Evolutionary conservation across 2,888 invertebrate genomes (phyloP).

Genomic region (Cryptus viduatorius): DNA sequence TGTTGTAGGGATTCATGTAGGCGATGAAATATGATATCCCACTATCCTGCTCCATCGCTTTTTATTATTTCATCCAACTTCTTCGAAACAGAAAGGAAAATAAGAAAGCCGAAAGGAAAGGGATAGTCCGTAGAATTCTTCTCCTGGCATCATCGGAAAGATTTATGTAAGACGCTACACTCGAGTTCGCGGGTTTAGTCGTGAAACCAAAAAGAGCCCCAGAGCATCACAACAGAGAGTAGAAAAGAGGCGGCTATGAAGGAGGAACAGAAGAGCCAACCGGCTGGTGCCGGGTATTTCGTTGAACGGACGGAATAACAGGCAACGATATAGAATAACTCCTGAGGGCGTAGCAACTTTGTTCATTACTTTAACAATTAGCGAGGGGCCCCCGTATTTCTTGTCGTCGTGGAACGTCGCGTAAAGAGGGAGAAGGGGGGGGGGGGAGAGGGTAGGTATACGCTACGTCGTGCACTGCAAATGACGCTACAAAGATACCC

Average conservation of each 20-base stretch:
- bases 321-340: conserved; percentile 60
- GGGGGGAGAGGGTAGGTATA: not conserved
- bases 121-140: conserved; percentile 47
- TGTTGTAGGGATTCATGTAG: conserved; percentile 15
- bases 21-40: conserved; percentile 52
- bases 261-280: conserved; percentile 31
- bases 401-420: conserved; percentile 53
- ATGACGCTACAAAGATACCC: conserved; percentile 60
- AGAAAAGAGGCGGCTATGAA: conserved; percentile 9
- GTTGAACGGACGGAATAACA: conserved; percentile 56
- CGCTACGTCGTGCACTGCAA: conserved; percentile 42
- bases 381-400: conserved; percentile 64
- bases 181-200: conserved; percentile 41
- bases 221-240: not conserved
- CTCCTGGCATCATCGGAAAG: conserved; percentile 50
- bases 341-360: conserved; percentile 68
- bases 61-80: conserved; percentile 48
- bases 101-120: conserved; percentile 18
- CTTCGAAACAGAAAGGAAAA: conserved; percentile 21
- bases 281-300: conserved; percentile 17
- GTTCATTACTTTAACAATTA: conserved; percentile 72
- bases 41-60: conserved; percentile 8
- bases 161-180: conserved; percentile 59
- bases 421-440: not conserved
- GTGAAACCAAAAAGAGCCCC: conserved; percentile 42